A percentile compares a stretch with the other conserved stretches of the same genome.
Evolutionary conservation across 2,888 invertebrate genomes (phyloP).

Genomic region (Mesorhabditis sp.): DNA sequence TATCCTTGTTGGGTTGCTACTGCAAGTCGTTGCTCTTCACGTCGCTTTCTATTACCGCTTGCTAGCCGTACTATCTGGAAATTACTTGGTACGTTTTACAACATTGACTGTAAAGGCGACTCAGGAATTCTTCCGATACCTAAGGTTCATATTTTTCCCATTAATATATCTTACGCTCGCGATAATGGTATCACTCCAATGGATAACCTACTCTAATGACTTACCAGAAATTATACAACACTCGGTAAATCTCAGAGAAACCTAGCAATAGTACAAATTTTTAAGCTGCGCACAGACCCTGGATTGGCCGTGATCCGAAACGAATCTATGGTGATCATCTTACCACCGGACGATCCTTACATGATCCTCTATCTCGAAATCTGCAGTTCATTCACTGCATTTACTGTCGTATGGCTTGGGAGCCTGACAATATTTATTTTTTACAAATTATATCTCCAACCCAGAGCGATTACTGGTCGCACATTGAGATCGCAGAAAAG

Average conservation of each 20-base stretch:
- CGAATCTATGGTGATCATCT: background rate
- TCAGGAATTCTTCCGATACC: background rate
- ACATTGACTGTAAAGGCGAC: background rate
- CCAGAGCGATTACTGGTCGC: background rate
- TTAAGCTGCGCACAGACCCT: background rate
- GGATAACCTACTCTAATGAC: constrained; percentile 3
- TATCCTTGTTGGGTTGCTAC: background rate
- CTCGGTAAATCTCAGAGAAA: background rate
- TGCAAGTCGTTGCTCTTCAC: background rate
- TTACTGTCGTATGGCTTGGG: background rate
- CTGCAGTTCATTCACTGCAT: background rate
- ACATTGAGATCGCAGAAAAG: background rate
- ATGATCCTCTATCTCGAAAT: background rate
- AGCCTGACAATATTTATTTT: background rate
- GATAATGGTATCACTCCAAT: background rate
- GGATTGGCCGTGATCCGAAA: background rate
- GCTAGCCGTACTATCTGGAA: background rate
- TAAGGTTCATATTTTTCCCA: background rate
- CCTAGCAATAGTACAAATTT: background rate
- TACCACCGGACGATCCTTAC: background rate
- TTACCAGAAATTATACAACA: background rate
- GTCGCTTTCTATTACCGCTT: constrained; percentile 1
- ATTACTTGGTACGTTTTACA: background rate
- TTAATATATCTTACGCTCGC: background rate
- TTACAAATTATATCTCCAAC: constrained; percentile 5